Percentiles rank a stretch among this genome's conserved stretches.
Evolutionary conservation across 2,113 vertebrate genomes (phyloP).

Genomic region (Mus musculus): GRCm39 chr4:125144501-125145000

Average conservation of each 20-base stretch:
- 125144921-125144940: background rate
- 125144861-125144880: background rate
- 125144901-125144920: background rate
- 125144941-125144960: background rate
- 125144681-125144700: conserved; percentile 72
- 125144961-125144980: background rate
- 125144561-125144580: conserved; percentile 62
- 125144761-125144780: rapidly evolving
- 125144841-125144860: background rate
- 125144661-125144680: conserved; percentile 65
- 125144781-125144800: background rate
- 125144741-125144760: background rate
- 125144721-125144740: conserved; percentile 12
- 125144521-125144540: conserved; percentile 54
- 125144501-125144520: conserved; percentile 71
- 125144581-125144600: conserved; percentile 77
- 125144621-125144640: conserved; percentile 61
- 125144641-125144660: conserved; percentile 74
- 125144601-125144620: conserved; percentile 68
- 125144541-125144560: conserved; percentile 60
- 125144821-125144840: background rate
- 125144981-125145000: background rate
- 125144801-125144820: rapidly evolving
- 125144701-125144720: conserved; percentile 58
- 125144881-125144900: rapidly evolving